These are phyloP conservation scores for Colius striatus DNA, from an alignment of 2,113 vertebrate genomes.

Conservation along the genomic window DNA sequence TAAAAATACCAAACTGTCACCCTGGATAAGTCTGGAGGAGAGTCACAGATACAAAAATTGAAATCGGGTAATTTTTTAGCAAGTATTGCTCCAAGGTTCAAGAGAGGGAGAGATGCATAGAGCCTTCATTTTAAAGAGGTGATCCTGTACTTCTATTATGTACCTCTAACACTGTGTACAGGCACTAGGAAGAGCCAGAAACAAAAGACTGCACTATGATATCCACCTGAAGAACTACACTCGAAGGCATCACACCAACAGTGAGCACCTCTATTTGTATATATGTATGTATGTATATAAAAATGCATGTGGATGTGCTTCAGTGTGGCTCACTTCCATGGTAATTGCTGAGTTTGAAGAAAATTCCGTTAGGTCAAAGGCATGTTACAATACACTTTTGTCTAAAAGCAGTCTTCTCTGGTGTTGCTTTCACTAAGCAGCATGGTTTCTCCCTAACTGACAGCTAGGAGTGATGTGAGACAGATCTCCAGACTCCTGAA, in stretches of 20 bases:
- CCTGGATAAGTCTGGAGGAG: background rate
- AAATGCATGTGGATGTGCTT: background rate
- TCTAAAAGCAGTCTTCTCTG: background rate
- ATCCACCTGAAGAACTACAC: background rate
- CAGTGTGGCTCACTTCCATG: background rate
- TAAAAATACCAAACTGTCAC: background rate
- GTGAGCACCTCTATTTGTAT: background rate
- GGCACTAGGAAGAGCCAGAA: background rate
- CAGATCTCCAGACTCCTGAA: background rate
- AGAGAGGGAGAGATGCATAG: background rate
- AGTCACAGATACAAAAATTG: background rate
- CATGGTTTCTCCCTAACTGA: background rate
- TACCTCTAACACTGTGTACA: background rate
- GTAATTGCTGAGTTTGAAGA: background rate
- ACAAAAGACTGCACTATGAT: background rate
- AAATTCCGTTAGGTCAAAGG: background rate
- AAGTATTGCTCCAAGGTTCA: background rate
- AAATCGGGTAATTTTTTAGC: background rate
- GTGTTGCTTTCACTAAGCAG: background rate
- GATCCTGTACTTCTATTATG: background rate
- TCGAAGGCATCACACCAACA: background rate
- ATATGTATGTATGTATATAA: background rate
- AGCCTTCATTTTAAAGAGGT: background rate
- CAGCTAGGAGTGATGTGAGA: background rate
- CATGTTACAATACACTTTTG: background rate